Evolutionary conservation across 1,140 invertebrate species (phyloP).

Genomic region (Drosophila repleta): DNA sequence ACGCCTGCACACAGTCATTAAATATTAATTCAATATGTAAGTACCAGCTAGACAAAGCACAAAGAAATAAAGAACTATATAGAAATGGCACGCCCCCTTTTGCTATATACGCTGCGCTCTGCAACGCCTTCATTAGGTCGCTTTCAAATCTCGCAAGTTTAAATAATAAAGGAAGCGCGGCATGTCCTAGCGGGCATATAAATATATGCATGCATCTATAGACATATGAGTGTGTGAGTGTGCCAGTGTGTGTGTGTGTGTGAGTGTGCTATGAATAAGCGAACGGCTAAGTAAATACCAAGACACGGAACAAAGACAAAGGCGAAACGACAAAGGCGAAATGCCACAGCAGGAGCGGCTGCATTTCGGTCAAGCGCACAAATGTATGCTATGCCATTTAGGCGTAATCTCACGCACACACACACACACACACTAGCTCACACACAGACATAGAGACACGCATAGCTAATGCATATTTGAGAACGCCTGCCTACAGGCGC

Average conservation of each 20-base stretch:
- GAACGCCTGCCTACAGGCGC: slow-evolving; percentile 20
- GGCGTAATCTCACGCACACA: slow-evolving; percentile 33
- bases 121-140: slow-evolving; percentile 49
- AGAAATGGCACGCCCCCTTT: slow-evolving; percentile 10
- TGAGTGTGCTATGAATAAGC: slow-evolving; percentile 42
- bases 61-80: slow-evolving; percentile 23
- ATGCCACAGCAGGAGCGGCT: slow-evolving; percentile 56
- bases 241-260: slow-evolving; percentile 3
- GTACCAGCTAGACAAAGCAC: slow-evolving; percentile 45
- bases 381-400: slow-evolving; percentile 73
- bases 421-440: slow-evolving; percentile 15
- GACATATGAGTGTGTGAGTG: neutral
- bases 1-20: slow-evolving; percentile 75
- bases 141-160: slow-evolving; percentile 66
- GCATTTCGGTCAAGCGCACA: slow-evolving; percentile 72
- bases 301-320: slow-evolving; percentile 33
- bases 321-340: slow-evolving; percentile 39
- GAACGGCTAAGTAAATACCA: slow-evolving; percentile 43
- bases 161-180: slow-evolving; percentile 41
- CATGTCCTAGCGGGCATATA: neutral
- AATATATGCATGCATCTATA: slow-evolving; percentile 8
- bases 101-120: neutral
- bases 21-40: slow-evolving; percentile 73
- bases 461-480: slow-evolving; percentile 38
- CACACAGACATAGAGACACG: neutral